Conservation (phyloP, 1,140 invertebrate genomes). For the Aradophagus sp. region DNA sequence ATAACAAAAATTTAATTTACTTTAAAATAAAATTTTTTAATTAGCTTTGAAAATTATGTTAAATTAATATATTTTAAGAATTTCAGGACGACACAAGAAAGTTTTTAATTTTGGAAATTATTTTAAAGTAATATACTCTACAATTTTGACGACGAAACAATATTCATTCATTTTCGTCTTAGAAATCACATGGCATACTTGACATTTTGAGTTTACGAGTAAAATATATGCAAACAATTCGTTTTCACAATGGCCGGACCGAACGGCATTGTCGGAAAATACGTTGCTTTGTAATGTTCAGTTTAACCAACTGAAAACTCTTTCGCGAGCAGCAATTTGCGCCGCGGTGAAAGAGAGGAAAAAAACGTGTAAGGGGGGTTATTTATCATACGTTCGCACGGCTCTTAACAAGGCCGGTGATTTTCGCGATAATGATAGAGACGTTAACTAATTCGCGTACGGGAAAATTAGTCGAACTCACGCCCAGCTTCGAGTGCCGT, state of each 20-base stretch:
- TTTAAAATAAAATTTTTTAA: too few species aligned
- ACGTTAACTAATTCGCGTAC: conserved; percentile 37
- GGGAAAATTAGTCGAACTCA: conserved; percentile 23
- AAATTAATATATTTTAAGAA: too few species aligned
- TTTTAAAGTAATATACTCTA: too few species aligned
- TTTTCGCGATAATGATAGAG: conserved; percentile 56
- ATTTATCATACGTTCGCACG: conserved; percentile 58
- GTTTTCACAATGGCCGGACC: conserved; percentile 13
- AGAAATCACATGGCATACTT: too few species aligned
- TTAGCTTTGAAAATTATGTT: too few species aligned
- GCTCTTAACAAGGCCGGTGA: conserved; percentile 59
- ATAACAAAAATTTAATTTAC: too few species aligned
- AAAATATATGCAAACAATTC: conserved; percentile 14
- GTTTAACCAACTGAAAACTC: conserved; percentile 49
- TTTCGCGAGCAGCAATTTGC: conserved; percentile 41
- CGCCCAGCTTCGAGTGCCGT: background rate
- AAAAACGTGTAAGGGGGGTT: conserved; percentile 32
- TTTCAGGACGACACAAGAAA: too few species aligned
- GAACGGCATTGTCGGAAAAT: conserved; percentile 18
- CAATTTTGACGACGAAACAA: too few species aligned
- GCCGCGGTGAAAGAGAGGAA: conserved; percentile 29
- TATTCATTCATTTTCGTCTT: too few species aligned
- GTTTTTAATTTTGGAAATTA: too few species aligned
- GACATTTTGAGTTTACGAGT: background rate
- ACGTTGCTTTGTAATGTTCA: conserved; percentile 46